A percentile compares a stretch with the other conserved stretches of the same genome.
Evolutionary conservation across 2,888 invertebrate species (phyloP).

Genomic region (Eupelmus urozonus): DNA sequence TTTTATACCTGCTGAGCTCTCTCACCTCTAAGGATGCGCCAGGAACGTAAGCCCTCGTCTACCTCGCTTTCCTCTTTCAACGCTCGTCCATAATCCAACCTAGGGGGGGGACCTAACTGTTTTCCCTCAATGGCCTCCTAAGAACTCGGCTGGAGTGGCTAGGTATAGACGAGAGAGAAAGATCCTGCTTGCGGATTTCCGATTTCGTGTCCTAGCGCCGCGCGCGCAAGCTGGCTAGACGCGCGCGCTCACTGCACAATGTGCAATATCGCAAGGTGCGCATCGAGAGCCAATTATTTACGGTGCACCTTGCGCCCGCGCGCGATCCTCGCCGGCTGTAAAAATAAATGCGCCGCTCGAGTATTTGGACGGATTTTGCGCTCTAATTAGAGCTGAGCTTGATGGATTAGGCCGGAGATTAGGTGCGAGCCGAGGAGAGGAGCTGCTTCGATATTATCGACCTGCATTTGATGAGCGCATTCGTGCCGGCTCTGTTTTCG

Average conservation of each 20-base stretch:
- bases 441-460: neutral
- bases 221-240: neutral
- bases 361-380: neutral
- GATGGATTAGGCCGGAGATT: neutral
- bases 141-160: neutral
- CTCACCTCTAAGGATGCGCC: too few species aligned
- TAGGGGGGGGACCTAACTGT: constrained; percentile 44
- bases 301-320: constrained; percentile 11
- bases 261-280: constrained; percentile 24
- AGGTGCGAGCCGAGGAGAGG: neutral
- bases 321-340: neutral
- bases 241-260: too few species aligned
- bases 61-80: constrained; percentile 1
- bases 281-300: constrained; percentile 39
- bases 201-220: constrained; percentile 41
- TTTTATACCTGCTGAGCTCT: constrained; percentile 35
- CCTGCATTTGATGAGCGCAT: neutral
- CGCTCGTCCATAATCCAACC: constrained; percentile 36
- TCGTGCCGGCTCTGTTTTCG: neutral
- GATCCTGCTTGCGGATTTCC: constrained; percentile 28
- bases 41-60: neutral
- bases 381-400: constrained; percentile 24
- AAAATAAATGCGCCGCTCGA: constrained; percentile 5
- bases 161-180: neutral
- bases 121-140: constrained; percentile 19